Percentiles rank a stretch among this genome's conserved stretches.
Evolutionary conservation across 2,113 vertebrate genomes (phyloP).

Genomic region (Phrynosoma blainvillii): DNA sequence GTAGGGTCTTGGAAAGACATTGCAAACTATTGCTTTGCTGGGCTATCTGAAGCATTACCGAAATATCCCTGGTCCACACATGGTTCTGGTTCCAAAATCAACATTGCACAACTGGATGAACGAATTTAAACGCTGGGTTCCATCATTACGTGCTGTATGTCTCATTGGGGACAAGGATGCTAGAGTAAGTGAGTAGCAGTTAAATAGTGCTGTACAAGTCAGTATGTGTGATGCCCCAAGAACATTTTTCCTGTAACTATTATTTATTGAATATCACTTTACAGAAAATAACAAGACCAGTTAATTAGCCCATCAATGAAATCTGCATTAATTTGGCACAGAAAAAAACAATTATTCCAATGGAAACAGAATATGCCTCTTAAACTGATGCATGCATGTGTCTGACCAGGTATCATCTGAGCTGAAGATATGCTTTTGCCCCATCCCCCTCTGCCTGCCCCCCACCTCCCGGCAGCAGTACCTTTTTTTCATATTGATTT

Average conservation of each 20-base stretch:
- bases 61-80: constrained; percentile 90
- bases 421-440: not conserved
- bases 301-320: not conserved
- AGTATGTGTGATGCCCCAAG: not conserved
- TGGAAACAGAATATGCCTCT: not conserved
- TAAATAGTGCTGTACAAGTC: not conserved
- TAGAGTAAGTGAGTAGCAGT: constrained; percentile 77
- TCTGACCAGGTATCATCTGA: not conserved
- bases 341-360: not conserved
- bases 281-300: not conserved
- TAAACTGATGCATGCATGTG: not conserved
- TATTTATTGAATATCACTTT: not conserved
- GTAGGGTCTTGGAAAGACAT: constrained; percentile 89
- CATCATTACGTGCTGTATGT: constrained; percentile 87
- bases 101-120: constrained; percentile 93
- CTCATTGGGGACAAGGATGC: constrained; percentile 89
- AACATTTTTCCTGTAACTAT: not conserved
- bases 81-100: constrained; percentile 92
- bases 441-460: not conserved
- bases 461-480: not conserved
- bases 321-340: not conserved
- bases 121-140: constrained; percentile 91
- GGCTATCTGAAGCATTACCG: constrained; percentile 91
- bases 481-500: not conserved
- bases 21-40: constrained; percentile 89